Evolutionary conservation across 2,888 invertebrate species (phyloP), one percentile per base, ranked within the genome.

Genomic region (Nephrotoma flavescens): DNA sequence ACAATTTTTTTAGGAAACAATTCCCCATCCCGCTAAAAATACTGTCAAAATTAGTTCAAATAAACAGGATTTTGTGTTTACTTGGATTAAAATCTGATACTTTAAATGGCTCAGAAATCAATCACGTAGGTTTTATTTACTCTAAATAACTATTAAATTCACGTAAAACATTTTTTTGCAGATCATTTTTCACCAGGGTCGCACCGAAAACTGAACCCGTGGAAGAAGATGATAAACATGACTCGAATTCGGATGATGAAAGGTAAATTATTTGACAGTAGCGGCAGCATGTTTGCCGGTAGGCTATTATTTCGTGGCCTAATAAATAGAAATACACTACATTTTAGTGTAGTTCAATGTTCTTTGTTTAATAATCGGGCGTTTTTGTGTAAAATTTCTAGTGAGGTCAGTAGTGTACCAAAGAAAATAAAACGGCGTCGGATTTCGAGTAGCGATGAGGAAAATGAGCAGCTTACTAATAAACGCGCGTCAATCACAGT

Each of bases 161-260:
- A 86, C 41, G 86, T 31, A 31, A 41, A 86, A 41, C 6, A 12
- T 41, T n/a, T 5, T 87, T 44, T 88, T 88, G 44, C 88, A 92
- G 92, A 86, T 92, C 92, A 45, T 92, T 92, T 88, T 92, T 92
- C 88, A 89, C 89, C 84, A 91, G 89, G 89, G 88, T 90, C 31
- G 9, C n/a, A 7, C 52, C 86, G 41, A 86, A 86, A 86, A 87
- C 89, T 19, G 71, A 31, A 71, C 89, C 88, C 86, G 86, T 87
- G 9, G 88, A 87, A 19, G 47, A 88, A 71, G 86, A 89, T 41
- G 86, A 47, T 12, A 71, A 31, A 57, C 5, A 57, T 31, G 71
- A 88, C 15, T 87, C 88, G 31, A 86, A 85, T n/a, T 88, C 88
- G 86, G 88, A 89, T 42, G 88, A 88, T 57, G 89, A 89, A 88